Base-by-base conservation (phyloP, 2,113 vertebrate genomes). In the Cairina moschata region DNA sequence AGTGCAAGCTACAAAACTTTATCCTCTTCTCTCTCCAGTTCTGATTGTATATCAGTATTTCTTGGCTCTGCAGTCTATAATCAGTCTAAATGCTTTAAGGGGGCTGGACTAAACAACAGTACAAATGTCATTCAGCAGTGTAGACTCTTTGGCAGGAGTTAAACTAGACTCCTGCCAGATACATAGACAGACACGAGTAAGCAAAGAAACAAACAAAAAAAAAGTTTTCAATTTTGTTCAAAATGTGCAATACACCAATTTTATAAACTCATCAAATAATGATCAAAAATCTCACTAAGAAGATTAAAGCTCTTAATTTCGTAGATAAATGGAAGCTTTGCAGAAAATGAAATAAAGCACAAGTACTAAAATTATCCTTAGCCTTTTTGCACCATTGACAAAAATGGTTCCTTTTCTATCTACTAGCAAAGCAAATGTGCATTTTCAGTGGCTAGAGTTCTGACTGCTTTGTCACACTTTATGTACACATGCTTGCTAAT, bases 11-110 rank as follows among this genome's bases (percentile, higher is more conserved):
- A 88, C 62, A 72, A 77, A 80, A 36, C 50, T 88, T 93, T 48
- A 77, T 65, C 81, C 77, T 67, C 23, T 84, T 92, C 56, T 72
- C 38, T 92, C 46, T 73, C 56, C 62, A 62, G 2, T 71, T 85
- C 62, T 50, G 54, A 76, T 78, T 92, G 66, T 87, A 1, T 48
- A 68, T 87, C 66, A 62, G 66, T 56, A 34, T 93, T 87, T 82
- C 84, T 69, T 95, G 94, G 80, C 92, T 86, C 69, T 68, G 54
- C 59, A 92, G 29, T 58, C 81, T 87, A 11, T 95, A 92, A 95
- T 93, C 67, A 87, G 69, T 54, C 38, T 73, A 78, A 95, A 52
- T 84, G 74, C 31, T 28, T 91, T 72, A 42, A 77, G 74, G 77
- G 69, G 32, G 11, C 86, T 80, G 89, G 67, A 82, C 77, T 65